phyloP scores from a whole-genome alignment of 2,113 vertebrate species.

The Nothocercus nigrocapillus region DNA sequence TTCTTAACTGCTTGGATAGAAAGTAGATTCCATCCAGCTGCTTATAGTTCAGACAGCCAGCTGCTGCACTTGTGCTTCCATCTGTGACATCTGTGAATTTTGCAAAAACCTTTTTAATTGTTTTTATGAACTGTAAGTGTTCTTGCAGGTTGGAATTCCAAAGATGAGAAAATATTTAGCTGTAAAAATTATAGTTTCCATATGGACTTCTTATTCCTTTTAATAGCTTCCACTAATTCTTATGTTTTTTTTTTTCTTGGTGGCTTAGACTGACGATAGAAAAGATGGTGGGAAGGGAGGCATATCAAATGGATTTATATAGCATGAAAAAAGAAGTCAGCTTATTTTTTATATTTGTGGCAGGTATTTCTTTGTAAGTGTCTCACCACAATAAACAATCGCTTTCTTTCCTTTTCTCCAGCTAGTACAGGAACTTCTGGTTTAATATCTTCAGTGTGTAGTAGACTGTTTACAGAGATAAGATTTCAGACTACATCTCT shows the following conservation, averaged over 20 bases:
- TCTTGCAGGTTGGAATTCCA: slow-evolving; percentile 35
- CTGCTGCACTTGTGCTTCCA: slow-evolving; percentile 44
- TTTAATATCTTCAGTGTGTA: not conserved
- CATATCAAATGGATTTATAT: not conserved
- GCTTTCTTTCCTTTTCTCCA: not conserved
- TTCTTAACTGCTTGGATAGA: slow-evolving; percentile 14
- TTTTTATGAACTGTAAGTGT: slow-evolving; percentile 44
- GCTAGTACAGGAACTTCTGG: not conserved
- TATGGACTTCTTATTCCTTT: not conserved
- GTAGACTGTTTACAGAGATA: not conserved
- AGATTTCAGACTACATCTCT: not conserved
- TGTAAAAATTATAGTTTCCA: slow-evolving; percentile 11
- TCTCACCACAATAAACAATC: not conserved
- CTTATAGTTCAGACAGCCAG: slow-evolving; percentile 51
- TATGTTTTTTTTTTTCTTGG: not conserved
- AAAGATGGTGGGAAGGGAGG: not conserved
- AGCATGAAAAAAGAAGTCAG: not conserved
- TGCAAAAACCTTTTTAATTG: slow-evolving; percentile 48
- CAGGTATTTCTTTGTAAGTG: not conserved
- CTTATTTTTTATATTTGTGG: not conserved
- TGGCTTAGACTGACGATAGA: not conserved
- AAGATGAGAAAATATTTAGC: slow-evolving; percentile 20
- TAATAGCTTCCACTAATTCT: not conserved
- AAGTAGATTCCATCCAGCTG: slow-evolving; percentile 46
- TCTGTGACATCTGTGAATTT: slow-evolving; percentile 56